A percentile compares a stretch with the other conserved stretches of the same genome.
Evolutionary conservation across 2,888 invertebrate species (phyloP).

Genomic region (Chrysolina haemoptera): DNA sequence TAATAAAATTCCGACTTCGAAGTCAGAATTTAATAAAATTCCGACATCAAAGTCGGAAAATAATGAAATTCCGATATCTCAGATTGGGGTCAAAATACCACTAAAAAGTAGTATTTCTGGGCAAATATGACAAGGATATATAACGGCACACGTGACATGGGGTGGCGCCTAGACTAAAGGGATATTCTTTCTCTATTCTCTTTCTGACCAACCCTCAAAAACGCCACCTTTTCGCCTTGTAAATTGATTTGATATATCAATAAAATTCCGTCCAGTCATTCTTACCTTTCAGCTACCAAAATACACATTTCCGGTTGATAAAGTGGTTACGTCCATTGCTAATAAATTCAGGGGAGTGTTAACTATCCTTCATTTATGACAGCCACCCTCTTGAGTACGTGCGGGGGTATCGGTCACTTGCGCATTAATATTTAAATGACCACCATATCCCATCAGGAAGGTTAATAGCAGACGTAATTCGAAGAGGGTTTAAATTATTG

Average conservation of each 20-base stretch:
- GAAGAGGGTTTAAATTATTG: constrained; percentile 9
- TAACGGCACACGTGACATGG: too few species aligned
- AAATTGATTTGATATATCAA: not conserved
- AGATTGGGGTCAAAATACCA: too few species aligned
- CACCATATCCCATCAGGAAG: constrained; percentile 17
- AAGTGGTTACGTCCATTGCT: constrained; percentile 7
- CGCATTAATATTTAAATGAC: constrained; percentile 16
- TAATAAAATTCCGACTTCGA: too few species aligned
- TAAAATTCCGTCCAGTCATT: not conserved
- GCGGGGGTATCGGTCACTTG: constrained; percentile 17
- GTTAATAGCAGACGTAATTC: constrained; percentile 18
- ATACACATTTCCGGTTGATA: constrained; percentile 10
- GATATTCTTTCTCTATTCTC: too few species aligned
- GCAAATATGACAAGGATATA: too few species aligned
- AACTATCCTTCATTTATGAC: constrained; percentile 19
- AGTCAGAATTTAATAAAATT: too few species aligned
- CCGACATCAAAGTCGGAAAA: too few species aligned
- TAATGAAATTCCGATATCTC: too few species aligned
- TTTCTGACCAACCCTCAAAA: not conserved
- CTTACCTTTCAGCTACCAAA: not conserved
- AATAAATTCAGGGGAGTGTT: constrained; percentile 9
- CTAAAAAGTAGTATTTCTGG: too few species aligned
- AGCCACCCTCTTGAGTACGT: not conserved
- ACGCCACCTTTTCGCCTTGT: not conserved
- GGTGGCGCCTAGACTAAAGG: too few species aligned